Percentiles rank a stretch among this genome's conserved stretches.
These are phyloP conservation scores for Altica lythri DNA, from an alignment of 2,888 invertebrate species.

Conservation along the genomic window DNA sequence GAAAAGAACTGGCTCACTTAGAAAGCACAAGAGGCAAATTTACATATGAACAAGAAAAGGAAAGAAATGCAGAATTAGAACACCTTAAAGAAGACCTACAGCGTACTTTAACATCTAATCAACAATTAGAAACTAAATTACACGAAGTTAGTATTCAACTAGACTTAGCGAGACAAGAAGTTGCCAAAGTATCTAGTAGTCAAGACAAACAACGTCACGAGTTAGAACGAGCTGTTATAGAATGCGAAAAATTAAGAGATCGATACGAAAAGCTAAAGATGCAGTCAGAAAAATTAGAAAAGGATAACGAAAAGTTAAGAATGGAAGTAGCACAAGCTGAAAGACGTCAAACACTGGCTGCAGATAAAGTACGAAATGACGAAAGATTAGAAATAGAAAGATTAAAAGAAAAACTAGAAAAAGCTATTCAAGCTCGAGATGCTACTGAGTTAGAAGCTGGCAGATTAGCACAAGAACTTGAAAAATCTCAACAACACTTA, in stretches of 20 bases:
- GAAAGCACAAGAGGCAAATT: constrained; percentile 82
- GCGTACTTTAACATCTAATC: constrained; percentile 65
- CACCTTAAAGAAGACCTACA: constrained; percentile 75
- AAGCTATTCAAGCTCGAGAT: constrained; percentile 80
- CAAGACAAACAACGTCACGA: constrained; percentile 83
- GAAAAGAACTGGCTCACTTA: constrained; percentile 75
- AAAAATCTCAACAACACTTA: constrained; percentile 83
- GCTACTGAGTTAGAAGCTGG: constrained; percentile 86
- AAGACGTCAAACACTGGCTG: constrained; percentile 64
- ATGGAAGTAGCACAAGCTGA: constrained; percentile 70
- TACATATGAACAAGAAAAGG: constrained; percentile 74
- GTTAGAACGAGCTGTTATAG: constrained; percentile 83
- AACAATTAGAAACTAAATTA: constrained; percentile 74
- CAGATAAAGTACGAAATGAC: constrained; percentile 68
- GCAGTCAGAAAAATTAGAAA: constrained; percentile 71
- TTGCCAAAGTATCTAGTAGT: constrained; percentile 71
- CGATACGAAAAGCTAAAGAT: constrained; percentile 82
- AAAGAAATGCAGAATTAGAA: constrained; percentile 68
- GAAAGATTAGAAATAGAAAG: constrained; percentile 82
- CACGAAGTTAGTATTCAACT: constrained; percentile 82
- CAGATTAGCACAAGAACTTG: constrained; percentile 80
- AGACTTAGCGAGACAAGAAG: constrained; percentile 79
- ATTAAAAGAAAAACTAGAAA: constrained; percentile 83
- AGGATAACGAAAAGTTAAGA: constrained; percentile 78
- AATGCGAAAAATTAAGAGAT: constrained; percentile 86